Evolutionary conservation across 2,113 vertebrate genomes (phyloP), one percentile per base, ranked within the genome.

Genomic region (Hippopotamus amphibius): DNA sequence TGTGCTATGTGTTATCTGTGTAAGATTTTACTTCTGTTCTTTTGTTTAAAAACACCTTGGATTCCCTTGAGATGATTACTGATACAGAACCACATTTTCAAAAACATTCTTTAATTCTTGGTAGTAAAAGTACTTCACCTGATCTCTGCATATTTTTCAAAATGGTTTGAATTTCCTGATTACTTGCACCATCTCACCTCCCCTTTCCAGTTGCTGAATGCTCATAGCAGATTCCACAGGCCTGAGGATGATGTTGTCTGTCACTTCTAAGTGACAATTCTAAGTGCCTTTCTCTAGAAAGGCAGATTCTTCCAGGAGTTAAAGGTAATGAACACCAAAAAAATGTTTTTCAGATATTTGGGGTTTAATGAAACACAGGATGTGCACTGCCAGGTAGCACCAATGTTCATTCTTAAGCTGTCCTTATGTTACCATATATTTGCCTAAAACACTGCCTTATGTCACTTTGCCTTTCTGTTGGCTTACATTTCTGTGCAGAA

Each of bases 321-420:
- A 89, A 79, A 93, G 69, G 92, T 82, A 96, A 68, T 61, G 46
- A 96, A 76, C 90, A 82, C 92, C 89, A 93, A 89, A 79, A 96
- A 93, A 89, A 69, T 74, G 55, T 33, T 97, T 95, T 96, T 96
- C 87, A 96, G 93, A 96, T 97, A 93, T 93, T 96, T 65, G 22
- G 12, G 7, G 76, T 95, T 97, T 97, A 92, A 90, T 86, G 87
- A 86, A 97, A 93, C 89, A 96, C 46, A 61, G 87, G 57, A 50
- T 90, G 74, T 84, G 41, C 71, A 66, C 69, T 95, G 92, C 84
- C 69, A 96, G 96, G 92, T 96, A 97, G 61, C 17, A 93, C 89
- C 95, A 92, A 71, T 92, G 87, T 80, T 96, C 97, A 96, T 90
- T 96, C 96, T 94, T 90, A 80, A 97, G 93, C 83, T 97, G 96